Conservation (phyloP, 1,140 invertebrate species). For the Dreissena rostriformis region DNA sequence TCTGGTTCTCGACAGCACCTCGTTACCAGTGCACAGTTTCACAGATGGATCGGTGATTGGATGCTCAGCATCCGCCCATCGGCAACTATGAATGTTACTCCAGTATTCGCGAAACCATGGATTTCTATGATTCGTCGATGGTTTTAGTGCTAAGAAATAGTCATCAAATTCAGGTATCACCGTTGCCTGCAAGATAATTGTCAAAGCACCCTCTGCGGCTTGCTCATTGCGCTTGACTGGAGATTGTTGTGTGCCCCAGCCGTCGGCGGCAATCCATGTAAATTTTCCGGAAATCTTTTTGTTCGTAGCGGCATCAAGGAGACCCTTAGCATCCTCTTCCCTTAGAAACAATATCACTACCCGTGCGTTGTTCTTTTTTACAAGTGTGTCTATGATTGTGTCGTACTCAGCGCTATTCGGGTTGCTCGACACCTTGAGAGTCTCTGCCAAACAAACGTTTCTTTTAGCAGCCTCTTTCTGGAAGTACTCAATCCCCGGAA, state of each 20-base stretch:
- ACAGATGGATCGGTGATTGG: background rate
- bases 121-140: constrained; percentile 72
- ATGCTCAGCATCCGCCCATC: constrained; percentile 48
- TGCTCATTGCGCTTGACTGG: constrained; percentile 87
- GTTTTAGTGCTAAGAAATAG: constrained; percentile 78
- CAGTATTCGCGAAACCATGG: constrained; percentile 91
- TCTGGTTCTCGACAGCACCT: constrained; percentile 64
- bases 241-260: constrained; percentile 89
- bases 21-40: constrained; percentile 72
- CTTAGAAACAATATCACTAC: constrained; percentile 89
- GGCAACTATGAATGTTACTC: constrained; percentile 88
- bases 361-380: constrained; percentile 85
- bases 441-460: constrained; percentile 77
- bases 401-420: constrained; percentile 70
- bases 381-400: constrained; percentile 83
- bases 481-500: constrained; percentile 82
- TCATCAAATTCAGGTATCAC: constrained; percentile 82
- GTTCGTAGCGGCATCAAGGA: constrained; percentile 82
- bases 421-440: constrained; percentile 82
- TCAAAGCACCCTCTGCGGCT: constrained; percentile 90
- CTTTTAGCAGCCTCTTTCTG: constrained; percentile 72
- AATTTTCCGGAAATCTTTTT: constrained; percentile 82
- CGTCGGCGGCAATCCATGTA: constrained; percentile 90
- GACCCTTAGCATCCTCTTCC: constrained; percentile 87
- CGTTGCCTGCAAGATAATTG: constrained; percentile 85